These are phyloP conservation scores for Pachliopta kotzebuea DNA, from an alignment of 2,888 invertebrate species.

Conservation along the genomic window DNA sequence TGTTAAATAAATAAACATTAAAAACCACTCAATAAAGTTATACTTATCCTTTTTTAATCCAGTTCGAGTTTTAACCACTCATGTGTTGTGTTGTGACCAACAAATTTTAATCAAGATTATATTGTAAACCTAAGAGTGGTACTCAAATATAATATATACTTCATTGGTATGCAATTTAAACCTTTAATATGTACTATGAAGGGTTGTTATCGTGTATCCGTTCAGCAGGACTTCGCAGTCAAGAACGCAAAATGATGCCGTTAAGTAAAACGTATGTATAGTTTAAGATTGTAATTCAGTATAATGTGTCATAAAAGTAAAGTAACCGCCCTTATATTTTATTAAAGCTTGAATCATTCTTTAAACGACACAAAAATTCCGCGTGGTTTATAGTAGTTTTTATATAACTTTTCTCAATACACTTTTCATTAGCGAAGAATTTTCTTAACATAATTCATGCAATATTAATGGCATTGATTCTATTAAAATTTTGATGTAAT, in stretches of 20 bases:
- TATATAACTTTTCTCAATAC: no score
- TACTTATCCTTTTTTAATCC: constrained; percentile 10
- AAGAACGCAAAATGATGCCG: neutral
- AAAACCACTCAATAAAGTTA: neutral
- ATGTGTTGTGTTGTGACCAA: constrained; percentile 16
- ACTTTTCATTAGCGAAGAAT: no score
- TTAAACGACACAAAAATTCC: neutral
- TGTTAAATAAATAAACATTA: no score
- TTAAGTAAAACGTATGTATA: constrained; percentile 18
- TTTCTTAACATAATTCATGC: no score
- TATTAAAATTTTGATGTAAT: no score
- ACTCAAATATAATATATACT: constrained; percentile 8
- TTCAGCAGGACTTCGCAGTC: neutral
- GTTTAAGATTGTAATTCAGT: constrained; percentile 8
- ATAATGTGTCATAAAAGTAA: constrained; percentile 13
- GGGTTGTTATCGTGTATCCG: constrained; percentile 11
- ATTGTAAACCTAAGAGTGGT: constrained; percentile 7
- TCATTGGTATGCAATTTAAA: neutral
- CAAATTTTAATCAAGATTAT: constrained; percentile 29
- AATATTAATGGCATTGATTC: no score
- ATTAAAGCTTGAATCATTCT: constrained; percentile 1
- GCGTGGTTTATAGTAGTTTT: neutral
- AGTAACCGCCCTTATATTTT: neutral
- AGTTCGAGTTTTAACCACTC: constrained; percentile 1
- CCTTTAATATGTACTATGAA: constrained; percentile 14